phyloP scores from a whole-genome alignment of 2,113 vertebrate genomes.

The Cryptotis parvus region DNA sequence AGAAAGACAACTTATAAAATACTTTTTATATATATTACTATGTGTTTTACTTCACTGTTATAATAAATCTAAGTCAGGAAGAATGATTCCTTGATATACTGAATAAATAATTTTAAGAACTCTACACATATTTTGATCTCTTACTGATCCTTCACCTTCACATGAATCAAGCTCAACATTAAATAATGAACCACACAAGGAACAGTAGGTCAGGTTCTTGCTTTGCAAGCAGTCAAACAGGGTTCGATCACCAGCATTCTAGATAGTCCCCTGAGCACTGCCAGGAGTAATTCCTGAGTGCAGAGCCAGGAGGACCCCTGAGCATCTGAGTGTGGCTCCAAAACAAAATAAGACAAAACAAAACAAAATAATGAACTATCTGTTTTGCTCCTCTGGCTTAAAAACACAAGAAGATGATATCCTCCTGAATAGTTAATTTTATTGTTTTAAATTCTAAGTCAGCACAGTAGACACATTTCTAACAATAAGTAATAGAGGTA shows the following conservation, averaged over 20 bases:
- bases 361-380: not conserved
- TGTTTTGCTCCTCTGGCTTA: not conserved
- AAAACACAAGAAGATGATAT: not conserved
- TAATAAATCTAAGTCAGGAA: not conserved
- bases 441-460: not conserved
- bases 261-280: no score
- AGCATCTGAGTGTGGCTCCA: no score
- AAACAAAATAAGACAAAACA: no score
- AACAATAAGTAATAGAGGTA: not conserved
- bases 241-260: no score
- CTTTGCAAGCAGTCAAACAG: no score
- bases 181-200: no score
- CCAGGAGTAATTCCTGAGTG: no score
- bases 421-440: not conserved
- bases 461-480: not conserved
- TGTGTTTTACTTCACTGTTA: not conserved
- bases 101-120: not conserved
- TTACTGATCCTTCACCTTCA: not conserved
- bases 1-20: no score
- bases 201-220: no score
- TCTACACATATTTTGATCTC: not conserved
- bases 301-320: no score
- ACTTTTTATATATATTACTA: not conserved
- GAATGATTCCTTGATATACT: constrained; percentile 40
- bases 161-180: no score